Evolutionary conservation across 2,888 invertebrate genomes (phyloP).

Genomic region (Deilephila porcellus): DNA sequence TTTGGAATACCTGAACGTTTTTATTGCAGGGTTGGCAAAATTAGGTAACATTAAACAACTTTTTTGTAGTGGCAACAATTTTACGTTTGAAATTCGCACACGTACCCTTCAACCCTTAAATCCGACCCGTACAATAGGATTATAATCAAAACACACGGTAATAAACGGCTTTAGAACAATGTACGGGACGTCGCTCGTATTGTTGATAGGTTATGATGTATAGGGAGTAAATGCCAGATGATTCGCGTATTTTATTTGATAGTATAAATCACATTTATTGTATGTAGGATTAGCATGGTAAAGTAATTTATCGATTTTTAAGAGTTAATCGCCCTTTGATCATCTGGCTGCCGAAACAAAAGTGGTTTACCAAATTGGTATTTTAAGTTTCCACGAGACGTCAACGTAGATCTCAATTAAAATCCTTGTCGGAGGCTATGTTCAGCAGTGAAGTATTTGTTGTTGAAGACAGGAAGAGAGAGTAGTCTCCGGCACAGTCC

Average conservation of each 20-base stretch:
- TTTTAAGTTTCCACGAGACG: too few relatives aligned
- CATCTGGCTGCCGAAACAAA: too few relatives aligned
- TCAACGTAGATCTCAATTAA: too few relatives aligned
- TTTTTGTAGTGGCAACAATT: constrained; percentile 1
- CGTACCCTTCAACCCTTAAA: neutral
- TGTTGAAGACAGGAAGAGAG: too few relatives aligned
- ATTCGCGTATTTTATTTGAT: neutral
- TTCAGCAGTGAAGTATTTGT: too few relatives aligned
- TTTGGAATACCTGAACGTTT: constrained; percentile 7
- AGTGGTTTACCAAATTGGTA: too few relatives aligned
- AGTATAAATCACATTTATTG: too few relatives aligned
- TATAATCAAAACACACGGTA: constrained; percentile 17
- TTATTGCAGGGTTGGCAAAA: constrained; percentile 2
- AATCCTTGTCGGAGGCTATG: too few relatives aligned
- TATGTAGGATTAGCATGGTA: too few relatives aligned
- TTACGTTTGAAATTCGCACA: neutral
- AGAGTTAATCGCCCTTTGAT: too few relatives aligned
- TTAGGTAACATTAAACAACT: neutral
- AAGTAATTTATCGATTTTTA: too few relatives aligned
- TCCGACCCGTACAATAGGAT: constrained; percentile 16
- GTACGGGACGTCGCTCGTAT: neutral
- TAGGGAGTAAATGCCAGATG: neutral
- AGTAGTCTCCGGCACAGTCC: too few relatives aligned
- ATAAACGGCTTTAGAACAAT: neutral
- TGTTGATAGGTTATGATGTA: constrained; percentile 7